Evolutionary conservation across 2,797 vertebrate species (phyloP), one percentile per base, ranked within the genome.

Genomic region (Xerus rutilus): DNA sequence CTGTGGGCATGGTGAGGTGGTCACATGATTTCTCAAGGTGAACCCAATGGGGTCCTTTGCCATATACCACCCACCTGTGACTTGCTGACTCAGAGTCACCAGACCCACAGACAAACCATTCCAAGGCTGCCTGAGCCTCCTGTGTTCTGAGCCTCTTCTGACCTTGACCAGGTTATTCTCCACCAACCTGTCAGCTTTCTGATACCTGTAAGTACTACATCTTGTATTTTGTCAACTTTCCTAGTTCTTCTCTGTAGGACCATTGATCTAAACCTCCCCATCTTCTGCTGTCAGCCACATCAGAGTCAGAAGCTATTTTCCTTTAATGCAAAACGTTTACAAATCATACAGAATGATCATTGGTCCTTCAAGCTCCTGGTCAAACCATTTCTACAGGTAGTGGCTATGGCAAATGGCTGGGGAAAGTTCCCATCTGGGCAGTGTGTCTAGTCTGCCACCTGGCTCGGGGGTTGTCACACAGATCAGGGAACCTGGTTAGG

Each of bases 401-500:
- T 25, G 32, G 32, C 67, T 35, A 7, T 39, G 52, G 32, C 45
- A 21, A 14, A 35, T 28, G 43, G 52, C n/a, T 73, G 69, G 28
- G 23, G 21, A 54, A 69, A 25, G 17, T 2, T 54, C 35, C n/a
- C 32, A 35, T 54, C 81, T 59, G 83, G 14, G 20, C 43, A 62
- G 52, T 32, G 18, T 39, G 23, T 13, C 28, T 45, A 52, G 17
- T 5, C 20, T 64, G 25, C 30, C 69, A 83, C 23, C 65, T 67
- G 78, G 35, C 59, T 74, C 67, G 52, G 54, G 5, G 23, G 30
- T 39, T 21, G 14, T 45, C n/a, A 12, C 32, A 23, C 9, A 13
- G 69, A 13, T 54, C 35, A 1, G 18, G 7, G 4, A n/a, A 9
- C 1, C 0, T 0, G 3, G 32, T 12, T 21, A 3, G 0, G 57